A percentile compares a stretch with the other conserved stretches of the same genome.
Evolutionary conservation across 1,140 invertebrate genomes (phyloP).

Genomic region (Drosophila sp.): DNA sequence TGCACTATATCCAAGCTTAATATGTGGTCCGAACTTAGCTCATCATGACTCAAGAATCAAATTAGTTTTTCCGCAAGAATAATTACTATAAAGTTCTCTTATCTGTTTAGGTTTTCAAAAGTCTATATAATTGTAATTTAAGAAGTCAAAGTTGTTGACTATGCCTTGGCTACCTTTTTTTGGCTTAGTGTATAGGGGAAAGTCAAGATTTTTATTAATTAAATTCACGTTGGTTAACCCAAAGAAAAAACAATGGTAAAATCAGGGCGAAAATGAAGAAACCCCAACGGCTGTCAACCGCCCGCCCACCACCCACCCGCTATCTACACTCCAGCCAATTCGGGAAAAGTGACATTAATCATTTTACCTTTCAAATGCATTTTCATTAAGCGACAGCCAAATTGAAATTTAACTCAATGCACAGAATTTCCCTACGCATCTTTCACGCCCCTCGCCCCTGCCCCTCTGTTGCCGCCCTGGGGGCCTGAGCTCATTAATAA

Average conservation of each 20-base stretch:
- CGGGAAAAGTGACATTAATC: slow-evolving; percentile 45
- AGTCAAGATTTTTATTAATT: slow-evolving; percentile 33
- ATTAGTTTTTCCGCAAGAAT: no score
- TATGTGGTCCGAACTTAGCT: no score
- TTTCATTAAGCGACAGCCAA: slow-evolving; percentile 38
- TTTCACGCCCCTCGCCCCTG: neutral
- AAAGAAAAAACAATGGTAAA: slow-evolving; percentile 25
- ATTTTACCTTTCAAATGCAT: slow-evolving; percentile 55
- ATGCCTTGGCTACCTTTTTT: neutral
- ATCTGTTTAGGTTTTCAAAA: no score
- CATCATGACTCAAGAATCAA: no score
- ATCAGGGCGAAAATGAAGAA: neutral
- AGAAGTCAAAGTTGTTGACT: neutral
- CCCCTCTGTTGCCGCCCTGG: neutral
- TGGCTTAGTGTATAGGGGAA: neutral
- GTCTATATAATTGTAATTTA: no score
- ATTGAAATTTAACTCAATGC: slow-evolving; percentile 51
- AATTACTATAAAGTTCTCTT: no score
- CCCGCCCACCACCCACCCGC: no score
- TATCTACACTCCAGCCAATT: neutral
- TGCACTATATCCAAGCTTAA: no score
- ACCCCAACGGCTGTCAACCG: no score
- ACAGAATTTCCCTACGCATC: slow-evolving; percentile 6
- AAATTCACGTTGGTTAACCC: slow-evolving; percentile 35
- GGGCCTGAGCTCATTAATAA: slow-evolving; percentile 52